Conservation (phyloP, 2,888 invertebrate species). For the Polydrusus tereticollis region DNA sequence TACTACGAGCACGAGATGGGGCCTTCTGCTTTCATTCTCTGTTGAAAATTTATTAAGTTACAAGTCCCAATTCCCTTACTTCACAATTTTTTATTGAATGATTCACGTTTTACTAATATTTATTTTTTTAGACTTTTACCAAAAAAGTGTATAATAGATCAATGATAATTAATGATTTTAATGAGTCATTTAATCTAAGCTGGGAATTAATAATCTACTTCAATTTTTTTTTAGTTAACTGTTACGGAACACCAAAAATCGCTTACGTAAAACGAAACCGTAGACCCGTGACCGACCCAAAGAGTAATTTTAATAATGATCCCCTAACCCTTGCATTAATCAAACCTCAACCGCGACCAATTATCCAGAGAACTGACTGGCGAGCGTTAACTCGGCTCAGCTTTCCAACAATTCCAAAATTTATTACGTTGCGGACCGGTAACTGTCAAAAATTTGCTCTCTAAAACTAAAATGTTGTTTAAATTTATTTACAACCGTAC, state of each 20-base stretch:
- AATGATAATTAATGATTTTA: no score
- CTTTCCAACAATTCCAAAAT: constrained; percentile 54
- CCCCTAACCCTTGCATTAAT: constrained; percentile 58
- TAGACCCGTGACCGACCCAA: constrained; percentile 34
- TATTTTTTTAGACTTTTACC: no score
- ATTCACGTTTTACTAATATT: no score
- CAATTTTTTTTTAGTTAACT: constrained; percentile 4
- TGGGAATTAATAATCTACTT: neutral
- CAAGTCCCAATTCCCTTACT: no score
- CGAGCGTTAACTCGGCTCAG: constrained; percentile 53
- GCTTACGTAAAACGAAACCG: constrained; percentile 32
- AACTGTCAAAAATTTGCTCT: constrained; percentile 49
- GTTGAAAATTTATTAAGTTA: no score
- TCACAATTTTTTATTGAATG: no score
- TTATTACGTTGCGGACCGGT: constrained; percentile 50
- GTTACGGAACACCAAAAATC: constrained; percentile 19
- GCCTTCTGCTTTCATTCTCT: no score
- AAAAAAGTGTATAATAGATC: no score
- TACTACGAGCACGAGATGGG: no score
- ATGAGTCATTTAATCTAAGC: neutral
- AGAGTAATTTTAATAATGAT: constrained; percentile 59
- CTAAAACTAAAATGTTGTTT: constrained; percentile 9
- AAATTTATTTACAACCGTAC: constrained; percentile 17
- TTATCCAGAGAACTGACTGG: constrained; percentile 59
- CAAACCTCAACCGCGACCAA: constrained; percentile 59